These are phyloP conservation scores for Myrmecophaga tridactyla DNA, from an alignment of 2,113 vertebrate species.

Conservation along the genomic window DNA sequence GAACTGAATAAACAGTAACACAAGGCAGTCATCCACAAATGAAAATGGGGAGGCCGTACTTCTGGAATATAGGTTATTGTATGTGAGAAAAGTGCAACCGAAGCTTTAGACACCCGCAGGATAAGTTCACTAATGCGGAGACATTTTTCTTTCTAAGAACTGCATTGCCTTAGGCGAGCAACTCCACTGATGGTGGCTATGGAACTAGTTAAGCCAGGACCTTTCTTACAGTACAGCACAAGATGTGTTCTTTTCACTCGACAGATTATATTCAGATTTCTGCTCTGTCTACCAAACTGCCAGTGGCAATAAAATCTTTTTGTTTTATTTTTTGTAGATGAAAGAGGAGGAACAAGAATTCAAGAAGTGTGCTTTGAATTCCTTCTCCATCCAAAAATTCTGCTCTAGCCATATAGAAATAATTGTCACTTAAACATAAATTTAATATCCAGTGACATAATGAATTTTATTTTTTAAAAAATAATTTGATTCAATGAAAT, in stretches of 20 bases:
- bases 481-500: not conserved
- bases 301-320: not conserved
- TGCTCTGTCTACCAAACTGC: not conserved
- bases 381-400: too few species aligned
- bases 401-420: not conserved
- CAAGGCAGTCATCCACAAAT: not conserved
- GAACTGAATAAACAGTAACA: not conserved
- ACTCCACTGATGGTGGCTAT: not conserved
- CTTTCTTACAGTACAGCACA: not conserved
- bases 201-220: not conserved
- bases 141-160: not conserved
- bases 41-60: not conserved
- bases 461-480: not conserved
- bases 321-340: not conserved
- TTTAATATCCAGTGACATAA: not conserved
- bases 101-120: not conserved
- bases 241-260: not conserved
- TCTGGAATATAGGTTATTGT: not conserved
- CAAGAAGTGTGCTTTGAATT: constrained; percentile 11
- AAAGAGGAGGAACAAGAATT: not conserved
- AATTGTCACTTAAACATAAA: constrained; percentile 21
- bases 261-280: not conserved
- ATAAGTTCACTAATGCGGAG: not conserved
- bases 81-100: not conserved
- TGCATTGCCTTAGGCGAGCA: not conserved